Conservation (phyloP, 30 jellyfish, hydroid and myxozoan genomes). For the Phacellophora camtschatica region DNA sequence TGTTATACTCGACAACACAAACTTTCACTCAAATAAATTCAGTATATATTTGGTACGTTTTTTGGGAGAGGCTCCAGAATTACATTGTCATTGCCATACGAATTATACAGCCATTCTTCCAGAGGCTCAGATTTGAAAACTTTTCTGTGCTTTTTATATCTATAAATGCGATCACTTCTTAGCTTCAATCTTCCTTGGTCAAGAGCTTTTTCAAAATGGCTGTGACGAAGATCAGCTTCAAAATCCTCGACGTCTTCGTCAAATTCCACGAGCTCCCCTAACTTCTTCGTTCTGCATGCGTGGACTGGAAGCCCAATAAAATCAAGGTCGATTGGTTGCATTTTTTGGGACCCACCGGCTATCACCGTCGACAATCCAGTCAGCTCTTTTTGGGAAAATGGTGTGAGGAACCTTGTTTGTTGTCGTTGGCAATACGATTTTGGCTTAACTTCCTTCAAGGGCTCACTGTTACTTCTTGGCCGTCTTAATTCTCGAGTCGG, state of each 20-base stretch:
- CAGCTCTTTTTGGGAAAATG: conserved; percentile 66
- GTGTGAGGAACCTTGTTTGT: conserved; percentile 52
- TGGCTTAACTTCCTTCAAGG: conserved; percentile 13
- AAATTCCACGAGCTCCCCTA: conserved; percentile 45
- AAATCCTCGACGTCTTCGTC: conserved; percentile 35
- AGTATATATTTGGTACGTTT: too few relatives aligned
- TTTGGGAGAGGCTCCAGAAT: too few relatives aligned
- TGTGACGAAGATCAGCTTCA: conserved; percentile 9
- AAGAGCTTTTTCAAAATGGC: conserved; percentile 51
- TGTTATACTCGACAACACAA: too few relatives aligned
- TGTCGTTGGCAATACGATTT: conserved; percentile 29
- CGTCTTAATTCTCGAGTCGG: neutral
- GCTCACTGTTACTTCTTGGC: conserved; percentile 70
- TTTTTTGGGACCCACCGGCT: conserved; percentile 45
- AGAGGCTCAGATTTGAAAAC: conserved; percentile 8
- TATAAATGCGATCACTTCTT: conserved; percentile 55
- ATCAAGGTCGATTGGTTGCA: conserved; percentile 64
- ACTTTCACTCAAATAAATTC: too few relatives aligned
- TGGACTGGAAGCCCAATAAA: conserved; percentile 57
- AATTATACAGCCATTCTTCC: conserved; percentile 65
- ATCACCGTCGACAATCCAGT: conserved; percentile 39
- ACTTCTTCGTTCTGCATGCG: conserved; percentile 38
- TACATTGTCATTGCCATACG: conserved; percentile 23
- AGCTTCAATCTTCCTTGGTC: conserved; percentile 54
- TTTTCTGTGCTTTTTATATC: conserved; percentile 54